Evolutionary conservation across 1,140 invertebrate genomes (phyloP).

Genomic region (Lycorma delicatula): DNA sequence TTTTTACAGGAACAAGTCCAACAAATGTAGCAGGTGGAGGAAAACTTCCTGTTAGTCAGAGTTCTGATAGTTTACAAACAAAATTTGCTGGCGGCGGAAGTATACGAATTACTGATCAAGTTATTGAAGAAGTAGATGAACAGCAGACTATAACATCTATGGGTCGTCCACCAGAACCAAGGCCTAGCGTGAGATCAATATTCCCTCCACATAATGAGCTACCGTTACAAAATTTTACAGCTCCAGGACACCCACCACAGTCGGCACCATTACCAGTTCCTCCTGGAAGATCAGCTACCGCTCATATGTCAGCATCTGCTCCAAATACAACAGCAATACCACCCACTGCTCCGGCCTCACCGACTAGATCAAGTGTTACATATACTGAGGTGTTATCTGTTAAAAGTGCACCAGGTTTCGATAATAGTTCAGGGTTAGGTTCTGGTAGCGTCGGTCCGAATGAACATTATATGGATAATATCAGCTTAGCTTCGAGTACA

Average conservation of each 20-base stretch:
- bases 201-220: conserved; percentile 28
- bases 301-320: conserved; percentile 10
- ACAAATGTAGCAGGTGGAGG: background rate
- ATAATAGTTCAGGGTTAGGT: conserved; percentile 20
- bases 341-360: conserved; percentile 18
- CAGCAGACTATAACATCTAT: conserved; percentile 67
- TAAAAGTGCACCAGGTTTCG: conserved; percentile 18
- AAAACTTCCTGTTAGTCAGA: conserved; percentile 20
- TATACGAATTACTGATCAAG: conserved; percentile 60
- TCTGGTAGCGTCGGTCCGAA: conserved; percentile 17
- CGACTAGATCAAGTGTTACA: conserved; percentile 19
- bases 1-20: conserved; percentile 3
- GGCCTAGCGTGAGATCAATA: conserved; percentile 39
- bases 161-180: conserved; percentile 41
- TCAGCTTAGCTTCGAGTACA: conserved; percentile 15
- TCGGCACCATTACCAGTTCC: conserved; percentile 8
- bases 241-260: conserved; percentile 9
- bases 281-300: conserved; percentile 3
- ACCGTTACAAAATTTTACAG: background rate
- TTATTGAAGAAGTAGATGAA: conserved; percentile 76
- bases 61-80: conserved; percentile 18
- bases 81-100: conserved; percentile 36
- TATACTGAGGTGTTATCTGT: conserved; percentile 19
- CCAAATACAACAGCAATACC: conserved; percentile 12
- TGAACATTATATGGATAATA: conserved; percentile 9